Evolutionary conservation across 2,797 vertebrate species (phyloP).

Genomic region (Amblyopsis hoosieri): DNA sequence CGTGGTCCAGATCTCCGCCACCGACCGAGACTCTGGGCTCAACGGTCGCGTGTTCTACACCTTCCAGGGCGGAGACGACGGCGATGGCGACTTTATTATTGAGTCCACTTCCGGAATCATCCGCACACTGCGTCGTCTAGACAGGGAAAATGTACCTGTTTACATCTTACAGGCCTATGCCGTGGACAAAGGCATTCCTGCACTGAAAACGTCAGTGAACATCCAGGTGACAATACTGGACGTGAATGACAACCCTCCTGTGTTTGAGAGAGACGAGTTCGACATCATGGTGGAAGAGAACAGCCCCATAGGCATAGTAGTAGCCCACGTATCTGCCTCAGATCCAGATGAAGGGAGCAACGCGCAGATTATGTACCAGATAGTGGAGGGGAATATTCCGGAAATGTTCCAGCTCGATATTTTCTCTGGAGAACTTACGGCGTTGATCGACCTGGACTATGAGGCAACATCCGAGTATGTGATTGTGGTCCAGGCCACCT

Average conservation of each 20-base stretch:
- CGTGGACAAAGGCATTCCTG: conserved; percentile 90
- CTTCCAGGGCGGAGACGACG: conserved; percentile 92
- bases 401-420: conserved; percentile 97
- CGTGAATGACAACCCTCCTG: conserved; percentile 94
- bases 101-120: conserved; percentile 96
- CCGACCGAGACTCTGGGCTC: conserved; percentile 89
- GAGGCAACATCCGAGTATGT: conserved; percentile 89
- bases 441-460: conserved; percentile 91
- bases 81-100: conserved; percentile 93
- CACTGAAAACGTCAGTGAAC: conserved; percentile 84
- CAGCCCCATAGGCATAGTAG: conserved; percentile 91
- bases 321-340: conserved; percentile 88
- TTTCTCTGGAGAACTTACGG: conserved; percentile 93
- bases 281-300: conserved; percentile 95
- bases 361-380: conserved; percentile 98
- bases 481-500: conserved; percentile 95
- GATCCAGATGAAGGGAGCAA: conserved; percentile 96
- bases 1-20: conserved; percentile 92
- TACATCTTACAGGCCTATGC: conserved; percentile 87
- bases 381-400: conserved; percentile 96
- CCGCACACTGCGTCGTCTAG: conserved; percentile 88
- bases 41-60: conserved; percentile 95
- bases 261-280: conserved; percentile 93
- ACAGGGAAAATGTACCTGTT: conserved; percentile 89
- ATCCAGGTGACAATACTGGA: conserved; percentile 89